phyloP scores from a whole-genome alignment of 2,113 vertebrate genomes.

The Entomyzon cyanotis region DNA sequence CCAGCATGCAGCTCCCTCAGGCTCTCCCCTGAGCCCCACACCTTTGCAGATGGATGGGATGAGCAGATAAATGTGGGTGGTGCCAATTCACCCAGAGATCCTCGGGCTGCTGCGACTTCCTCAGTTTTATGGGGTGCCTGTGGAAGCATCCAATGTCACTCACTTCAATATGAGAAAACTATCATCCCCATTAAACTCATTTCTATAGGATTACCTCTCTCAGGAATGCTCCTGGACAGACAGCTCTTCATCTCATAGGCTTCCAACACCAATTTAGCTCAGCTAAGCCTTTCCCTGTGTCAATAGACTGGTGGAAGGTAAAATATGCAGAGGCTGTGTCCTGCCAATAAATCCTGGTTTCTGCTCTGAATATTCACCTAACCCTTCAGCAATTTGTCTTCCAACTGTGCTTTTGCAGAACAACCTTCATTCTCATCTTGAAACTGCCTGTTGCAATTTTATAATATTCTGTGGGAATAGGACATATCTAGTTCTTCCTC shows the following conservation, averaged over 20 bases:
- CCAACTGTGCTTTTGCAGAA: background rate
- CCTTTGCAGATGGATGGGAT: accelerated
- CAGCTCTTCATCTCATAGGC: background rate
- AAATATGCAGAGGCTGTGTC: background rate
- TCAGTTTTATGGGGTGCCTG: background rate
- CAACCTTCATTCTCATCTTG: background rate
- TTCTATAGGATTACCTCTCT: background rate
- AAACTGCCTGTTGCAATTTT: background rate
- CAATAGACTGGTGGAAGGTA: background rate
- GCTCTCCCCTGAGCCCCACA: background rate
- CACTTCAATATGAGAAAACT: accelerated
- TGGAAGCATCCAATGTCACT: background rate
- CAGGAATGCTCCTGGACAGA: background rate
- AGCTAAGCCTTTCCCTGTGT: background rate
- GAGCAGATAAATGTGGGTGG: accelerated
- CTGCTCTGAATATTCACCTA: background rate
- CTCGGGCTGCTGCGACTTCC: accelerated
- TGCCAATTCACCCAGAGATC: background rate
- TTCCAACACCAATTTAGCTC: background rate
- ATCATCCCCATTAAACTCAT: background rate
- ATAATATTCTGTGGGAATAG: background rate
- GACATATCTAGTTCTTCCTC: background rate
- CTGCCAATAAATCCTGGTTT: background rate
- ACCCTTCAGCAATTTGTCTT: background rate
- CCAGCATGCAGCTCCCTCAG: accelerated